These are phyloP conservation scores for Agrenia bidenticulata DNA, from an alignment of 2,888 invertebrate genomes.

Conservation along the genomic window DNA sequence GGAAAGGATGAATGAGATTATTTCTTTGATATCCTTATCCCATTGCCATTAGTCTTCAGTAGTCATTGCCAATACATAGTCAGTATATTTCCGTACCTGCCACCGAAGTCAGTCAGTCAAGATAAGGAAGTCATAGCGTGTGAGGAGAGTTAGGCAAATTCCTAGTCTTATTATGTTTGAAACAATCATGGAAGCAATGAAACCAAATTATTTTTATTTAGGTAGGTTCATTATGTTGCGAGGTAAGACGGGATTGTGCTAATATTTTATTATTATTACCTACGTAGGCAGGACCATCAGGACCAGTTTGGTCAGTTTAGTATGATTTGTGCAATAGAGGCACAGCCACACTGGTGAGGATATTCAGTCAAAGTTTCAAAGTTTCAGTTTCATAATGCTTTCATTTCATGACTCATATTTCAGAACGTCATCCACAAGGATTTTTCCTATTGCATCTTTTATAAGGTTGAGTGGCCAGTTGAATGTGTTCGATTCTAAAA, in stretches of 20 bases:
- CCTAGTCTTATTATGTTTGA: background rate
- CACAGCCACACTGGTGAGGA: background rate
- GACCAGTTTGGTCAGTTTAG: background rate
- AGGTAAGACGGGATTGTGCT: background rate
- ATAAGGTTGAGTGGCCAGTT: background rate
- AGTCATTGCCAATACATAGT: background rate
- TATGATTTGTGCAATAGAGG: background rate
- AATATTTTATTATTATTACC: no score
- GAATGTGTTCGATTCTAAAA: background rate
- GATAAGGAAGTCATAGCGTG: background rate
- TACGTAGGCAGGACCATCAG: no score
- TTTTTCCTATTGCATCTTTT: background rate
- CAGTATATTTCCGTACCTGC: slow-evolving; percentile 13
- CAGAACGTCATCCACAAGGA: background rate
- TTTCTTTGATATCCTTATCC: no score
- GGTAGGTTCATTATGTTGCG: background rate
- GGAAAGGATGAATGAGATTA: no score
- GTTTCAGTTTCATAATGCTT: slow-evolving; percentile 6
- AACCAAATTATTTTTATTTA: slow-evolving; percentile 15
- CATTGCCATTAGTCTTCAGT: no score
- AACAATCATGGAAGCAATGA: slow-evolving; percentile 15
- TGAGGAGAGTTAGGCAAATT: background rate
- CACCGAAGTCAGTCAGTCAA: background rate
- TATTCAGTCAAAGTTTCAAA: background rate
- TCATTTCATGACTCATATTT: slow-evolving; percentile 3